Conservation (phyloP, 2,888 invertebrate genomes). For the Adela reaumurella region DNA sequence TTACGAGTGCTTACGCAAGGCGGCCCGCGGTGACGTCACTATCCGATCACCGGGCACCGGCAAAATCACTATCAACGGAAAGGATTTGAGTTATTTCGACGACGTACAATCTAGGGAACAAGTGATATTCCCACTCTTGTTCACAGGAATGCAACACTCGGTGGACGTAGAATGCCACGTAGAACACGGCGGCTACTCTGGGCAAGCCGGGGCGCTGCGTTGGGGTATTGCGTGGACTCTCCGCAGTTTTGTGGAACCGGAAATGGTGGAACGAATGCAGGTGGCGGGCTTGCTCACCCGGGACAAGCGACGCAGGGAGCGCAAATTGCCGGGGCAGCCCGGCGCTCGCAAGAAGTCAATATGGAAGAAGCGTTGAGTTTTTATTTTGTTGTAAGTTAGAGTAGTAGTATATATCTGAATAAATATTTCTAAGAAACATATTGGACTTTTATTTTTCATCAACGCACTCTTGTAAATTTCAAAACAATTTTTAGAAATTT, state of each 20-base stretch:
- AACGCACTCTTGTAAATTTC: too few relatives aligned
- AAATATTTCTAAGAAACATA: too few relatives aligned
- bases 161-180: slow-evolving; percentile 83
- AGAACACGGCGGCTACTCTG: slow-evolving; percentile 68
- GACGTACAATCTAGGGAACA: slow-evolving; percentile 71
- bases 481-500: too few relatives aligned
- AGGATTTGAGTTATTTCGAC: slow-evolving; percentile 74
- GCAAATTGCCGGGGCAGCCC: slow-evolving; percentile 90
- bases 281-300: slow-evolving; percentile 82
- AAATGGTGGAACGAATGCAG: slow-evolving; percentile 79
- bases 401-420: too few relatives aligned
- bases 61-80: slow-evolving; percentile 74
- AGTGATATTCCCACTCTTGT: slow-evolving; percentile 83
- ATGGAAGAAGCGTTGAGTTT: slow-evolving; percentile 81
- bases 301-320: slow-evolving; percentile 74
- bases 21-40: slow-evolving; percentile 74
- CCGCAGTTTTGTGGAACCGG: slow-evolving; percentile 75
- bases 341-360: slow-evolving; percentile 88
- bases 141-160: slow-evolving; percentile 68
- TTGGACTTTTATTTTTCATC: too few relatives aligned
- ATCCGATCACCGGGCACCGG: slow-evolving; percentile 80
- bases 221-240: slow-evolving; percentile 84
- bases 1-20: slow-evolving; percentile 70
- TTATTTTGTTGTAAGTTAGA: too few relatives aligned
- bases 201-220: slow-evolving; percentile 86